Evolutionary conservation across 2,113 vertebrate genomes (phyloP).

Genomic region (Pontoporia blainvillei): DNA sequence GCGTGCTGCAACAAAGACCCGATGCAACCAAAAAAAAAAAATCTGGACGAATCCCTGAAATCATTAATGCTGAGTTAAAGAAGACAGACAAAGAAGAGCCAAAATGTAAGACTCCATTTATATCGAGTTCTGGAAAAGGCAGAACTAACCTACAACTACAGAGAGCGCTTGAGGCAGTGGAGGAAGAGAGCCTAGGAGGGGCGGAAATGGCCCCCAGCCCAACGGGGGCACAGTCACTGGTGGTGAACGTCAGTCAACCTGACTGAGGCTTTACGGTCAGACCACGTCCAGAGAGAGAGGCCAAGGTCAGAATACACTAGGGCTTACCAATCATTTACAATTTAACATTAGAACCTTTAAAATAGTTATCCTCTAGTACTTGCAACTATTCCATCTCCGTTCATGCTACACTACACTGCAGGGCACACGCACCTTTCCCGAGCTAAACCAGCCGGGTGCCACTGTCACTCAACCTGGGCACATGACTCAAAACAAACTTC

Average conservation of each 20-base stretch:
- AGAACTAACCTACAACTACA: not conserved
- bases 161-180: not conserved
- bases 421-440: not conserved
- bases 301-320: not conserved
- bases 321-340: not conserved
- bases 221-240: not conserved
- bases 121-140: not conserved
- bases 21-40: not conserved
- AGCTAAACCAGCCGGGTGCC: not conserved
- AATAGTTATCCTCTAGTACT: not conserved
- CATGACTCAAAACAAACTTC: not conserved
- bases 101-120: not conserved
- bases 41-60: not conserved
- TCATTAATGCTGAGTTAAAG: not conserved
- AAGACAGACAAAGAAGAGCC: not conserved
- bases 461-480: not conserved
- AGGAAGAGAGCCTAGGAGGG: not conserved
- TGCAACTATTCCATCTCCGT: not conserved
- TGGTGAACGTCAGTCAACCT: not conserved
- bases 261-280: not conserved
- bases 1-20: too few species aligned
- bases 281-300: not conserved
- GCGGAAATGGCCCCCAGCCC: not conserved
- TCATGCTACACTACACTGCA: not conserved
- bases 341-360: not conserved